Evolutionary conservation across 2,797 vertebrate species (phyloP), one percentile per base, ranked within the genome.

Genomic region (Hyperoplus immaculatus): DNA sequence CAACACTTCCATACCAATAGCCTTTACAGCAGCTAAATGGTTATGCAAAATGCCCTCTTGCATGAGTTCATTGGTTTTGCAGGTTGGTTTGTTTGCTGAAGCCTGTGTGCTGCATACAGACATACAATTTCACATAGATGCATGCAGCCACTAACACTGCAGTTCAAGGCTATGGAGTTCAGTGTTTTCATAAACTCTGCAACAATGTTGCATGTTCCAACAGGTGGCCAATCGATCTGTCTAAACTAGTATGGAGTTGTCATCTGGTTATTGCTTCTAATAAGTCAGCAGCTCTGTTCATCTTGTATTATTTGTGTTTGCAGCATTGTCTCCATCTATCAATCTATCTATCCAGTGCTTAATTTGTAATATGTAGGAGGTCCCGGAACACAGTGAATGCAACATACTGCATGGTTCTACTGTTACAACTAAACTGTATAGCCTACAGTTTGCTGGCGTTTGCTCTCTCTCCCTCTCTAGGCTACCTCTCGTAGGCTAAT

Each of bases 181-280:
- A 51, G 45, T 69, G 72, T 75, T 87, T 86, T 84, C 42, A 61
- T 72, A 58, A 49, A 64, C 11, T 51, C 14, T 60, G 45, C 51
- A 83, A 78, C 87, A 72, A 82, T 82, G 68, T 3, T 77, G 71
- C 90, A 70, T 80, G 90, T 88, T 66, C 72, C 72, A 89, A 90
- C 90, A 89, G 59, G 84, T 9, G 57, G 46, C 65, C 56, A 65
- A 46, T 43, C 2, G 43, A 82, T 85, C 43, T 62, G 77, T 80
- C 77, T 67, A 16, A 16, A 75, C 77, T 62, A 63, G 65, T 13
- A 29, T 0, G 10, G 59, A 7, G 12, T 6, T n/a, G 49, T 73
- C 66, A 66, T 41, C 55, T 74, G 62, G 18, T 73, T 1, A 39
- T 54, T 13, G 29, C 12, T 39, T 21, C 42, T 71, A 7, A 72